Base-by-base conservation (phyloP, 2,113 vertebrate genomes). In the Pseudopipra pipra region DNA sequence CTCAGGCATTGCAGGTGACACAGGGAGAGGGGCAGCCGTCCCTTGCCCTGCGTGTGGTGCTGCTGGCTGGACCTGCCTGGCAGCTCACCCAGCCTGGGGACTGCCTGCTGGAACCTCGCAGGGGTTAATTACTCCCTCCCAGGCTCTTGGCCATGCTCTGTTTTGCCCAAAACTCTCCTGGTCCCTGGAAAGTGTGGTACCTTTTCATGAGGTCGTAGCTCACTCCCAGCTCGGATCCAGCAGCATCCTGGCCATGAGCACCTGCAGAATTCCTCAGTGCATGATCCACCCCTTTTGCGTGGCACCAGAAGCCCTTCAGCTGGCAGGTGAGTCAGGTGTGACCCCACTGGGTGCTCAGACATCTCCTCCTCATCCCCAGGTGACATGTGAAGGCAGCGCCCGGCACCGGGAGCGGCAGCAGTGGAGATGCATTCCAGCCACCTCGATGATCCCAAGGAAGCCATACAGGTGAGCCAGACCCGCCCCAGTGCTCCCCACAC, bases 341-440 rank as follows among this genome's bases (percentile, higher is more conserved):
- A 65, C 8, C 37, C n/a, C 2, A 16, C 14, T 1, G 59, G 46
- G 43, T 75, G 31, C 81, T 96, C 73, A 89, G 28, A 33, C 3
- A 1, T 44, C 55, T 27, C 66, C 80, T 97, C 58, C 82, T 86
- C 95, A n/a, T 91, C 85, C 97, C 23, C 93, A 99, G 98, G 95
- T 98, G 97, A 97, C 95, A 98, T 98, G 98, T 97, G 96, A 98
- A 65, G 98, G 80, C 96, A 72, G 15, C 2, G 2, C 17, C 37
- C 76, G 23, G 52, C 35, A 1, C 10, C 3, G 54, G 62, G 51
- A 81, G 89, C 47, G 1, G 85, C 66, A 39, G 94, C 92, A 97
- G 97, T 83, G 96, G 98, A 98, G 94, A 99, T 99, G 99, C 98
- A 99, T 90, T 98, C 98, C 63, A 98, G 98, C 73, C 98, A 98